Evolutionary conservation across 2,888 invertebrate species (phyloP), one percentile per base, ranked within the genome.

Genomic region (Oscheius sp.): DNA sequence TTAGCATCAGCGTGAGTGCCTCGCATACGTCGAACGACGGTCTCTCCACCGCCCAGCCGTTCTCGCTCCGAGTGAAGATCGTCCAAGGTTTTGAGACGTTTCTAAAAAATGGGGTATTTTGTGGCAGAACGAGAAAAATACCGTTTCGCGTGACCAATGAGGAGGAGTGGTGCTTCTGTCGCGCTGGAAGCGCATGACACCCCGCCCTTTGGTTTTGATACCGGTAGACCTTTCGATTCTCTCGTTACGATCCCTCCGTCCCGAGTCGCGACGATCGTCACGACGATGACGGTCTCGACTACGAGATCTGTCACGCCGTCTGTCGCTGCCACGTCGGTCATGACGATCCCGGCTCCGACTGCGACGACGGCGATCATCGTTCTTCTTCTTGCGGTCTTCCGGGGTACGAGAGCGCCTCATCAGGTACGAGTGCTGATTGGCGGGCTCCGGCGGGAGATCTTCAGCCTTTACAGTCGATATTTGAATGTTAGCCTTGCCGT

Each of bases 361-460:
- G 33, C 48, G 21, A 53, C 65, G 33, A n/a, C 47, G 35, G 9
- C 47, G 55, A 11, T 63, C 21, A 21, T 53, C 77, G 72, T 62
- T 76, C 71, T 76, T 62, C 65, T 48, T 62, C 70, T 68, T 73
- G 33, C 75, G 71, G 33, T 79, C 72, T 68, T 84, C 81, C 7
- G 83, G 82, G 4, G 82, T 84, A 48, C 74, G 77, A 2, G 75
- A 77, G 33, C 82, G 71, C 5, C 82, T 68, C 70, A 82, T 75
- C 68, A 84, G 75, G 66, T 75, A 83, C 5, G 66, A 55, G 73
- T 83, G 80, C 58, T 70, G 75, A n/a, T 78, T 81, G 35, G 60
- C 65, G 5, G 85, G 85, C 58, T 79, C 85, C 21, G 81, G 74
- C 7, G 85, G 85, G 29, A 85, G 74, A 71, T 85, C 85, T 57